phyloP scores from a whole-genome alignment of 2,113 vertebrate species.

The Choloepus hoffmanni region DNA sequence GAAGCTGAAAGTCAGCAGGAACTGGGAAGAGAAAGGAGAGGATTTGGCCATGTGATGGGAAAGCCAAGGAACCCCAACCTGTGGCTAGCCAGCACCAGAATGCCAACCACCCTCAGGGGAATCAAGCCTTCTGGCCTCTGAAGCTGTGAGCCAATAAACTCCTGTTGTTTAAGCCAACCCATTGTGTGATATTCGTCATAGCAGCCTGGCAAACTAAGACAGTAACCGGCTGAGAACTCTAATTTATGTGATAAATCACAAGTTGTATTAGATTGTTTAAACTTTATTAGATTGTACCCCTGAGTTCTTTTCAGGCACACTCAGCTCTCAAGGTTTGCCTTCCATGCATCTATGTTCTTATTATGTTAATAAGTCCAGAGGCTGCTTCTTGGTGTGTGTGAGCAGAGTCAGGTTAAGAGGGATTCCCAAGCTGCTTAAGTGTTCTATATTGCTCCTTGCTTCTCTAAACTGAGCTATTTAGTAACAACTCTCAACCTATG shows the following conservation, averaged over 20 bases:
- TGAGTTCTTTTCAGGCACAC: background rate
- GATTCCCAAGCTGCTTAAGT: background rate
- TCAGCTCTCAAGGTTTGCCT: background rate
- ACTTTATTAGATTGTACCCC: background rate
- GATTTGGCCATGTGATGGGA: too few species aligned
- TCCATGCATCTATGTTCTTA: background rate
- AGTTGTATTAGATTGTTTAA: background rate
- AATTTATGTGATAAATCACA: constrained; percentile 5
- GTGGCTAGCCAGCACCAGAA: too few species aligned
- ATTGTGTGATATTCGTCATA: too few species aligned
- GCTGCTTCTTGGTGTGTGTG: background rate
- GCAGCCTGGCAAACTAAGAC: too few species aligned
- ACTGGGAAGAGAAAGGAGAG: too few species aligned
- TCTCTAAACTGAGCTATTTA: background rate
- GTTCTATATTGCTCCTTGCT: background rate
- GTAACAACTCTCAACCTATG: background rate
- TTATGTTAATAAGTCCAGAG: background rate
- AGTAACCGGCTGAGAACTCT: background rate
- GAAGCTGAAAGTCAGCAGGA: too few species aligned
- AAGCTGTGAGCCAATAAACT: too few species aligned
- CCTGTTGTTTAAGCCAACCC: too few species aligned
- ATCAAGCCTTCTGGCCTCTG: too few species aligned
- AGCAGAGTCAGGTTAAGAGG: background rate
- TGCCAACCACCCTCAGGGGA: too few species aligned
- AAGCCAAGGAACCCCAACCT: too few species aligned